These are phyloP conservation scores for Eupsittula cactorum DNA, from an alignment of 2,113 vertebrate species.

Conservation along the genomic window DNA sequence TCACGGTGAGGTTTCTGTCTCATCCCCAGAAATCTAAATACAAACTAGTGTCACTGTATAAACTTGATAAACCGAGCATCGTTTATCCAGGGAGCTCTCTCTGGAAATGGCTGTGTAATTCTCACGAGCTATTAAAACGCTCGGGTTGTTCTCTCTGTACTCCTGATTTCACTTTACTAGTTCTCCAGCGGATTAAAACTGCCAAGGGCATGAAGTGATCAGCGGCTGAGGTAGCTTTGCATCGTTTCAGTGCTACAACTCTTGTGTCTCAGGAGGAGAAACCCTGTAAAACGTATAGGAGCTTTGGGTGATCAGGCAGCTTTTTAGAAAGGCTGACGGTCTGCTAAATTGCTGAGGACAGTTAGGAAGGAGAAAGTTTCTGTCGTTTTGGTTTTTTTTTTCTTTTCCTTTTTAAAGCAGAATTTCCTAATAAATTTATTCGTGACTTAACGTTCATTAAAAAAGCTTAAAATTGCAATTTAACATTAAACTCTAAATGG, in stretches of 20 bases:
- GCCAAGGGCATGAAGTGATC: neutral
- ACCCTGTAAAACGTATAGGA: accelerated
- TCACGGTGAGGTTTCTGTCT: neutral
- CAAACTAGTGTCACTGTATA: neutral
- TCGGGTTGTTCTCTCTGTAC: neutral
- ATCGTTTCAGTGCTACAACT: neutral
- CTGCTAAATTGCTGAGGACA: neutral
- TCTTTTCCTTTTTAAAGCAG: neutral
- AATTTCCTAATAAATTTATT: neutral
- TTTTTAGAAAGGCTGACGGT: neutral
- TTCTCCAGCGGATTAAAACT: neutral
- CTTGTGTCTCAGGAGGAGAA: neutral
- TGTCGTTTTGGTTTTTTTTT: accelerated
- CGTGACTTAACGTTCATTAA: neutral
- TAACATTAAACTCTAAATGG: neutral
- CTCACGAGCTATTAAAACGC: neutral
- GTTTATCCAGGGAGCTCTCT: neutral
- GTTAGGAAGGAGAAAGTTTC: neutral
- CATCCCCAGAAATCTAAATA: neutral
- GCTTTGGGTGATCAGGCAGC: neutral
- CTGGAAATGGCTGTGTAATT: neutral
- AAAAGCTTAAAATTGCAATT: neutral
- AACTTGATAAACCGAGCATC: neutral
- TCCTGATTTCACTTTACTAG: neutral
- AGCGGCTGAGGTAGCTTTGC: neutral